Percentiles rank a stretch among this genome's conserved stretches.
Evolutionary conservation across 2,888 invertebrate species (phyloP).

Genomic region (Rhaphigaster nebulosa): DNA sequence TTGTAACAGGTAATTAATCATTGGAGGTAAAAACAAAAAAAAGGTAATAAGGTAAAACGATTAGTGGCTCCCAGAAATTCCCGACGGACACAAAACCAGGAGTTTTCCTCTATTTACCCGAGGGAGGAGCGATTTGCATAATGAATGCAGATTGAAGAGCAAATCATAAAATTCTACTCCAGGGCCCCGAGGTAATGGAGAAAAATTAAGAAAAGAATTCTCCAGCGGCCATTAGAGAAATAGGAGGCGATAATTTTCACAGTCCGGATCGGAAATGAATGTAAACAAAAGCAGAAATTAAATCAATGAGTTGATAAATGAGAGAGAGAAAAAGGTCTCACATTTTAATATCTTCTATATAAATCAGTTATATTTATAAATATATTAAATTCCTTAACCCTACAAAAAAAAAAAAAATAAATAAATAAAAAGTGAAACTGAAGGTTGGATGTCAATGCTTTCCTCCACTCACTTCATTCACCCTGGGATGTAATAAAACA

Average conservation of each 20-base stretch:
- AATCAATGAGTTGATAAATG: neutral
- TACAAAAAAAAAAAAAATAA: no score
- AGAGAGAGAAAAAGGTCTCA: neutral
- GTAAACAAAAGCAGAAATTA: neutral
- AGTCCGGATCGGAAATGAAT: neutral
- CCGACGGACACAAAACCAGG: neutral
- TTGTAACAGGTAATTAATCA: neutral
- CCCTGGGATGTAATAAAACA: no score
- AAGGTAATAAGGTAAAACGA: neutral
- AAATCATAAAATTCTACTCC: neutral
- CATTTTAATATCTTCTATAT: no score
- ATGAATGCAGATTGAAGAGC: slow-evolving; percentile 24
- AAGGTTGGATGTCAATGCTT: no score
- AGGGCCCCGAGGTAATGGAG: neutral
- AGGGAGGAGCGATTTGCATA: neutral
- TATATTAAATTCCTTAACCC: no score
- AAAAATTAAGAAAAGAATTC: neutral
- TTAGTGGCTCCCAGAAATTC: neutral
- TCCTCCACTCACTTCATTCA: no score
- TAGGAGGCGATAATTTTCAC: neutral
- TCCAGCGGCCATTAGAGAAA: neutral
- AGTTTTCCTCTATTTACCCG: neutral
- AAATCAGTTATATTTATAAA: no score
- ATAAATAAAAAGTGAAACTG: no score
- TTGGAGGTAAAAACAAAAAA: neutral